Evolutionary conservation across 2,113 vertebrate species (phyloP), one percentile per base, ranked within the genome.

Genomic region (Lathamus discolor): DNA sequence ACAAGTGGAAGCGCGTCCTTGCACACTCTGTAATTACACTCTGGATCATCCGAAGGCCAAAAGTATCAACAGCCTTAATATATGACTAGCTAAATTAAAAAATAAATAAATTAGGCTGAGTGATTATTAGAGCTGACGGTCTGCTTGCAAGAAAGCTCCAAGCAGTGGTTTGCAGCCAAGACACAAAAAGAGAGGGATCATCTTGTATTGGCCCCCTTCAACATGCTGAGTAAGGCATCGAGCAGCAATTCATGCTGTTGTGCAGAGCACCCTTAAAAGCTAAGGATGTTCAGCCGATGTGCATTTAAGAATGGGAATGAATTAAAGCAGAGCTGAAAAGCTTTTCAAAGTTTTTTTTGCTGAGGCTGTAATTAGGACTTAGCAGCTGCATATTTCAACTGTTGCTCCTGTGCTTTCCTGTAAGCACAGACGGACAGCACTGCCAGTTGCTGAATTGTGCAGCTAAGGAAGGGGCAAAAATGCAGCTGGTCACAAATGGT

Each of bases 11-110:
- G 52, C 81, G 48, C 0, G 1, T 93, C 76, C 75, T 77, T 0
- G 3, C 49, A 88, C 46, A 54, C 72, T 76, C 67, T 83, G 55
- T 93, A 86, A 90, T 88, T 94, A 88, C 20, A 35, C 25, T 17
- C 46, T 49, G 80, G 17, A 93, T 86, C 80, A 39, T 49, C 43
- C 39, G 46, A 59, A 90, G 86, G 51, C 51, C 0, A 1, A 88
- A 86, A 86, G 33, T 31, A 89, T 75, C 46, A 78, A 74, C 93
- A 88, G 55, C 20, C 77, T 70, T 75, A 83, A 74, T 77, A 59
- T 33, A 80, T 18, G 33, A 74, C n/a, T n/a, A 39, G 17, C 46
- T 74, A 81, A 73, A 74, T 35, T 24, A 7, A 10, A 28, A 81
- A 20, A 37, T 17, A 37, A 31, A 59, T 59, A 17, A 35, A 20